Base-by-base conservation (phyloP, 2,113 vertebrate genomes). In the Pomatorhinus ruficollis region DNA sequence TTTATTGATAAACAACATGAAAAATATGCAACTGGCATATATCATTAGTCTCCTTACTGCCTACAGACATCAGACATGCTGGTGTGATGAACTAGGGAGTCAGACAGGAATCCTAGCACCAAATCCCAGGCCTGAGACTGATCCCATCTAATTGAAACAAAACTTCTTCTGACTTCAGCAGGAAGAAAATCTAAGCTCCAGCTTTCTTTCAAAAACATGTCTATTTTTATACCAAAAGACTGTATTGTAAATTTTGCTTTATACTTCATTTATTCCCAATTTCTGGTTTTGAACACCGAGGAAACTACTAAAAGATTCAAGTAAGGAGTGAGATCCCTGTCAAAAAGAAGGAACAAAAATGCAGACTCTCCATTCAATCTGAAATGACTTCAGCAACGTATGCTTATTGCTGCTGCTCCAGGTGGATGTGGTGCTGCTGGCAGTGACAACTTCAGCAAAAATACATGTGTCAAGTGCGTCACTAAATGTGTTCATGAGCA, bases 1-100 rank as follows among this genome's bases (percentile, higher is more conserved):
- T 88, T 88, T 79, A 92, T 82, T 75, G 90, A 93, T 93, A 95
- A 96, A 96, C 88, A 97, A 83, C 37, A 87, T 4, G 23, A 94
- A 87, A 96, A 96, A 89, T 81, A 52, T 86, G 68, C n/a, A 95
- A 89, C 76, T 93, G 86, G 93, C 72, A 92, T 81, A 31, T 60
- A 78, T 81, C 37, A 59, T 92, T 74, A 42, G 18, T 79, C 49
- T 78, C n/a, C 39, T 59, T 64, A 37, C n/a, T 89, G 88, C 76
- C 68, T 93, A 90, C 76, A 85, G 82, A 87, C 82, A 90, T 91
- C 75, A 97, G 92, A 75, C 37, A 25, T 78, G 64, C 79, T 74
- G 85, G 28, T 94, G 72, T 83, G 87, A 94, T 83, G 59, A 81
- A 81, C 72, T 79, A 69, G 64, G 81, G 65, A 94, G 65, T 64